Evolutionary conservation across 2,888 invertebrate genomes (phyloP).

Genomic region (Epinotia nisella): DNA sequence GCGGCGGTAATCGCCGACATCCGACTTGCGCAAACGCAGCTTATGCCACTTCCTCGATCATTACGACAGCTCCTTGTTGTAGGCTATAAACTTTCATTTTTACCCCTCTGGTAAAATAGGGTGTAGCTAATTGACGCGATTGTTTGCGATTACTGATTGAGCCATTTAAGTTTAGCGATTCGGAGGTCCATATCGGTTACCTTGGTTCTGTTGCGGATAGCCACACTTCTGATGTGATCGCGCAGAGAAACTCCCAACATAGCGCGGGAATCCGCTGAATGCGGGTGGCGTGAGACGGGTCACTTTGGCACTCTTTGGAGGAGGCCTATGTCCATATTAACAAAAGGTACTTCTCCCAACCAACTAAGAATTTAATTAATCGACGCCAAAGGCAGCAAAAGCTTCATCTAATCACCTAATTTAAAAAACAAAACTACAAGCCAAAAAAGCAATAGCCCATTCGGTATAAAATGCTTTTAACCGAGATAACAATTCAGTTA

Average conservation of each 20-base stretch:
- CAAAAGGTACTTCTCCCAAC: too few relatives aligned
- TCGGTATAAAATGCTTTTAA: conserved; percentile 34
- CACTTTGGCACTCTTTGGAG: too few relatives aligned
- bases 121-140: too few relatives aligned
- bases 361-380: neutral
- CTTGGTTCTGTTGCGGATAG: too few relatives aligned
- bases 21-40: conserved; percentile 66
- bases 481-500: conserved; percentile 38
- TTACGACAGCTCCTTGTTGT: conserved; percentile 31
- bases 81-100: conserved; percentile 28
- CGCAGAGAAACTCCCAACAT: too few relatives aligned
- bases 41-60: conserved; percentile 47
- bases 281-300: too few relatives aligned
- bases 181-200: too few relatives aligned
- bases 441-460: conserved; percentile 15
- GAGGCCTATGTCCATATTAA: too few relatives aligned
- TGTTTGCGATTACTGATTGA: too few relatives aligned
- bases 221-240: too few relatives aligned
- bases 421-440: conserved; percentile 14
- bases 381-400: neutral
- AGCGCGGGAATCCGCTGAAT: too few relatives aligned
- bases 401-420: conserved; percentile 12
- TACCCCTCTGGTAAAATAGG: neutral
- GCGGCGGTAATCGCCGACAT: conserved; percentile 71
- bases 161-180: too few relatives aligned